Base-by-base conservation (phyloP, 2,888 invertebrate genomes). In the Magallana nippona region DNA sequence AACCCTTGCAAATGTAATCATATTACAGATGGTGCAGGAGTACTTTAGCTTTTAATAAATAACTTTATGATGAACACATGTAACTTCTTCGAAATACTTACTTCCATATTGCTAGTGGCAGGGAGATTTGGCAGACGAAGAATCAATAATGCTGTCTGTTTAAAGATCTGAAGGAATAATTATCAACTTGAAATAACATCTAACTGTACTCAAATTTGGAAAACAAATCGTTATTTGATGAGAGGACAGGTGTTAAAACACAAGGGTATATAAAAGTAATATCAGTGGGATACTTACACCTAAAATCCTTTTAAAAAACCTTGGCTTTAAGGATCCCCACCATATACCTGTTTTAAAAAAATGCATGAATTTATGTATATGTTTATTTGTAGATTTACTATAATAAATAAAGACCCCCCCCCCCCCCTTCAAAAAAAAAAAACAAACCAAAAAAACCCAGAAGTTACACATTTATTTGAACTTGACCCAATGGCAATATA, bases 281-380 rank as follows among this genome's bases (percentile, higher is more conserved):
- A 44, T 44, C 8, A 44, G 44, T 8, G 44, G 44, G 3, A 22
- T 84, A 91, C 92, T 90, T 89, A 94, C 93, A 87, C 87, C 88
- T 32, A 93, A 88, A 78, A 94, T 78, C 87, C 91, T 90, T 82
- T 89, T 90, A 84, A 93, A 92, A 86, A 89, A 89, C 71, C 90
- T 88, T 22, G 89, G 83, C 82, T 89, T 84, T 80, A 93, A 85
- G 19, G 87, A 88, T 71, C 90, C 87, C 93, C 93, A 94, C 93
- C 93, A 93, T 78, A 87, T 83, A 86, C 93, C 93, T 93, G 89
- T 11, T n/a, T n/a, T 87, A 13, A 13, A 22, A 32, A 71, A 71
- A 71, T 27, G 27, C 2, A 44, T 44, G 44, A 44, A 5, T 44
- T 44, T 44, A 44, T 44, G 44, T 44, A 44, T 8, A 44, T 5